phyloP scores from a whole-genome alignment of 2,797 vertebrate species.

The Chaenodraco wilsoni region DNA sequence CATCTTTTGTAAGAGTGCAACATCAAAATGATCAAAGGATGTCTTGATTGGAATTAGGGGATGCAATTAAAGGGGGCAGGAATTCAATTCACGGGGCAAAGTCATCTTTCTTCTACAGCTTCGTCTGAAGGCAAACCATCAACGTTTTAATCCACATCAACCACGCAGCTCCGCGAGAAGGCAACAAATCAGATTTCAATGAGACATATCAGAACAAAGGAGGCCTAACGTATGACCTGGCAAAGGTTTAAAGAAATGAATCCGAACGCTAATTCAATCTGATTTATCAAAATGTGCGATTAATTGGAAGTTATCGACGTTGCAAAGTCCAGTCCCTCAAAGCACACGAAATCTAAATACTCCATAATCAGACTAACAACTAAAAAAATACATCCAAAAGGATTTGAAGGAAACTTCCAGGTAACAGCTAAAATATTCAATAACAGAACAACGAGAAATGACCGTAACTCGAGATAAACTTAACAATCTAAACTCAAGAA shows the following conservation, averaged over 20 bases:
- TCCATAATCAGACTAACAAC: slow-evolving; percentile 53
- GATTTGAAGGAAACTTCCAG: background rate
- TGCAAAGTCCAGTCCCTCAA: slow-evolving; percentile 2
- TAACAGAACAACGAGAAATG: slow-evolving; percentile 23
- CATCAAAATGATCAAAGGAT: background rate
- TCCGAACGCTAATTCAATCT: slow-evolving; percentile 5
- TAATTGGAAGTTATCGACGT: background rate
- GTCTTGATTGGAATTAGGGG: background rate
- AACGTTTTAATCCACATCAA: background rate
- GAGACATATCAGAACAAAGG: slow-evolving; percentile 1
- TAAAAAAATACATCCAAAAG: slow-evolving; percentile 49
- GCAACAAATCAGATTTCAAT: slow-evolving; percentile 19
- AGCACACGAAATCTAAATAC: slow-evolving; percentile 36
- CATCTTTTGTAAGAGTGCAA: background rate
- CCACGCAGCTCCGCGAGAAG: slow-evolving; percentile 3
- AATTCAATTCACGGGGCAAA: background rate
- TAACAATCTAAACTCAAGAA: slow-evolving; percentile 28
- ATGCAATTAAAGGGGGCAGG: background rate
- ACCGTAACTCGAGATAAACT: slow-evolving; percentile 1
- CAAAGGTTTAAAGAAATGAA: slow-evolving; percentile 20
- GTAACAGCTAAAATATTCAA: slow-evolving; percentile 61
- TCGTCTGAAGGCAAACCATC: slow-evolving; percentile 13
- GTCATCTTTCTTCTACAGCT: background rate
- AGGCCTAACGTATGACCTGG: background rate
- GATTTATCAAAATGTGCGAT: slow-evolving; percentile 4